Evolutionary conservation across 2,888 invertebrate genomes (phyloP).

Genomic region (Pammene fasciana): DNA sequence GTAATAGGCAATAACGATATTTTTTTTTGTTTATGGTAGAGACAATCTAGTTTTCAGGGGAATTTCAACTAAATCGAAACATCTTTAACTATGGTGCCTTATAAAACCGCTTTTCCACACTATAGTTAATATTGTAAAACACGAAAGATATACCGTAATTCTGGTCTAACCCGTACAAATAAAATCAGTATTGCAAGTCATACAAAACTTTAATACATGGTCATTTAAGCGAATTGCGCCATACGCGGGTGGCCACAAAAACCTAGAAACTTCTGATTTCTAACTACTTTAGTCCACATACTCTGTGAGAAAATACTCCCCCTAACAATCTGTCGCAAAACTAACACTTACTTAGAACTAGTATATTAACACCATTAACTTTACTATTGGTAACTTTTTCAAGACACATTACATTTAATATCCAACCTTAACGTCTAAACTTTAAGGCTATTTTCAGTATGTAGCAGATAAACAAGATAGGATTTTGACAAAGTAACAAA

Average conservation of each 20-base stretch:
- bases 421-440: neutral
- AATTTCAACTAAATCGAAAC: too few relatives aligned
- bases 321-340: conserved; percentile 16
- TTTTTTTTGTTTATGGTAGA: too few relatives aligned
- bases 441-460: neutral
- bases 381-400: neutral
- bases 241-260: neutral
- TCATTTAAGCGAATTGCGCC: neutral
- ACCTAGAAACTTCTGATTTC: neutral
- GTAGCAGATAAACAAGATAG: neutral
- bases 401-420: neutral
- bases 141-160: too few relatives aligned
- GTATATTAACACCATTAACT: conserved; percentile 2
- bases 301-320: conserved; percentile 5
- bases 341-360: conserved; percentile 9
- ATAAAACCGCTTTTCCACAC: too few relatives aligned
- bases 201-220: too few relatives aligned
- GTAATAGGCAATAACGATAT: too few relatives aligned
- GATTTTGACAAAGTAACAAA: neutral
- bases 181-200: too few relatives aligned
- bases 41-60: too few relatives aligned
- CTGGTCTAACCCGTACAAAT: too few relatives aligned
- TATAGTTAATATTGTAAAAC: too few relatives aligned
- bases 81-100: too few relatives aligned
- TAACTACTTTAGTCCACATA: conserved; percentile 6